phyloP scores from a whole-genome alignment of 92 coral and sea anemone genomes.

The Zoanthus sociatus region DNA sequence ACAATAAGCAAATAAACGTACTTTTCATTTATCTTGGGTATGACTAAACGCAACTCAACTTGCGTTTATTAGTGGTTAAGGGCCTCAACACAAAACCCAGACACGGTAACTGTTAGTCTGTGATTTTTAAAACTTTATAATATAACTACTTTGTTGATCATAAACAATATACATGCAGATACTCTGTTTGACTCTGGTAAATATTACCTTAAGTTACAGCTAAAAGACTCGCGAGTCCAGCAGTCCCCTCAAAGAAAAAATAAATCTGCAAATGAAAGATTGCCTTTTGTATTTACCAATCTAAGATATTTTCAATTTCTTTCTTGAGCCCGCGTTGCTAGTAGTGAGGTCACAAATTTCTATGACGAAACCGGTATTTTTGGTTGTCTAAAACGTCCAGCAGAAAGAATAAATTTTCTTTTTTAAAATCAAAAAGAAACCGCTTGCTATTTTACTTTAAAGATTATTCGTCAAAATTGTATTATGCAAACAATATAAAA shows the following conservation, averaged over 20 bases:
- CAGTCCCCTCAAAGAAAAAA: background rate
- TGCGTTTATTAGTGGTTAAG: background rate
- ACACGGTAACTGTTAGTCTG: background rate
- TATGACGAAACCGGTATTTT: conserved; percentile 33
- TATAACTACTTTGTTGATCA: background rate
- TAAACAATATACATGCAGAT: too few relatives aligned
- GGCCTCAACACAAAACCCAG: background rate
- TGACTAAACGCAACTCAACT: background rate
- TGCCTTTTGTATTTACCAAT: background rate
- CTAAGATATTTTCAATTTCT: background rate
- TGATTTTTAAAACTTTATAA: background rate
- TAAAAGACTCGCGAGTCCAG: background rate
- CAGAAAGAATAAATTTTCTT: background rate
- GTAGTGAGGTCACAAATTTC: conserved; percentile 21
- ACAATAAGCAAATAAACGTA: background rate
- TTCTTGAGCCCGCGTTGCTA: conserved; percentile 18
- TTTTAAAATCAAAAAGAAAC: background rate
- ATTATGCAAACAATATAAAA: too few relatives aligned
- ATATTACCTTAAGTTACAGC: too few relatives aligned
- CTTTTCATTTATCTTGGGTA: background rate
- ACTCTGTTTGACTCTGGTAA: too few relatives aligned
- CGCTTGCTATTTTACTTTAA: too few relatives aligned
- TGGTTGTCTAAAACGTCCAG: background rate
- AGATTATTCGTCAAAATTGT: background rate
- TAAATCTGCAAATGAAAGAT: background rate